A percentile compares a stretch with the other conserved stretches of the same genome.
Conservation (phyloP, 2,113 vertebrate genomes). For the Leucosticte australis region DNA sequence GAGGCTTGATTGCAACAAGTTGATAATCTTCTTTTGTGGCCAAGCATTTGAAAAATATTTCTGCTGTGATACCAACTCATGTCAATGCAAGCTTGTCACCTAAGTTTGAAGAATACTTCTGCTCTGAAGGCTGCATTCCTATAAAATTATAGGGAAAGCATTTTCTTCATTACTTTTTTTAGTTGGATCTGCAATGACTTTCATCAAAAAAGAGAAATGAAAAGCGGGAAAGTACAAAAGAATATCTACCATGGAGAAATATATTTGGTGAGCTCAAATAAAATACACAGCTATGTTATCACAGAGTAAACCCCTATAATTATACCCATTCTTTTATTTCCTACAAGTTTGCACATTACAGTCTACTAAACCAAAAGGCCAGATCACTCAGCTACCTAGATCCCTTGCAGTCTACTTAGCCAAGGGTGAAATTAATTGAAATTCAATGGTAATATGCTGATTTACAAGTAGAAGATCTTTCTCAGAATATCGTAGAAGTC, state of each 20-base stretch:
- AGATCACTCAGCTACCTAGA: background rate
- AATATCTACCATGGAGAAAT: background rate
- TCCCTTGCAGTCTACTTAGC: background rate
- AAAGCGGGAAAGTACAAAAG: background rate
- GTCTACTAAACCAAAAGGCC: background rate
- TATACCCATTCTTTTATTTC: constrained; percentile 9
- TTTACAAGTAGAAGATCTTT: constrained; percentile 7
- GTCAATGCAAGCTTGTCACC: background rate
- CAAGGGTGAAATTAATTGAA: constrained; percentile 48
- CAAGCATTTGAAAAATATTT: constrained; percentile 20
- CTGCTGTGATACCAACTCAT: background rate
- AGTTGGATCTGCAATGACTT: constrained; percentile 12
- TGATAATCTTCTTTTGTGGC: background rate
- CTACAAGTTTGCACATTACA: background rate
- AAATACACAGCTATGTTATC: background rate
- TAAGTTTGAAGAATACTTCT: background rate
- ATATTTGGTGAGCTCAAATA: background rate
- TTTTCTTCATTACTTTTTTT: constrained; percentile 2
- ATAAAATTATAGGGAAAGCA: background rate
- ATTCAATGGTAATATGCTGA: background rate
- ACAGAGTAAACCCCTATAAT: background rate
- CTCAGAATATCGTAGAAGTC: background rate
- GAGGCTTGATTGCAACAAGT: background rate
- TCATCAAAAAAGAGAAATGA: background rate
- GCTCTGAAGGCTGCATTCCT: background rate